phyloP scores from a whole-genome alignment of 2,113 vertebrate genomes.

The Sapajus apella region DNA sequence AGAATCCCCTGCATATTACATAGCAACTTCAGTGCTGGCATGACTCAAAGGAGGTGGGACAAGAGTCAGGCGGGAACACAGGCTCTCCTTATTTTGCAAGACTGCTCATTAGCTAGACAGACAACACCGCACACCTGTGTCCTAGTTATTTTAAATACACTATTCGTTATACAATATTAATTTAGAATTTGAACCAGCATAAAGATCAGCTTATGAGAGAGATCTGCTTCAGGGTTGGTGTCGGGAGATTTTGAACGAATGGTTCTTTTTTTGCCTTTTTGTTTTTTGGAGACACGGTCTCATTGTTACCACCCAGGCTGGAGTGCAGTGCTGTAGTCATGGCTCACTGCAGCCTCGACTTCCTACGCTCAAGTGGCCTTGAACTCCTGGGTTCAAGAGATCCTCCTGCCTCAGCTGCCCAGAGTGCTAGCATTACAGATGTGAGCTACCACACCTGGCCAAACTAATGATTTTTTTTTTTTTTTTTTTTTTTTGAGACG shows the following conservation, averaged over 20 bases:
- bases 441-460: too few species aligned
- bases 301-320: too few species aligned
- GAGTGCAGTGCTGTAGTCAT: too few species aligned
- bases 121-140: fast-evolving
- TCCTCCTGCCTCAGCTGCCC: too few species aligned
- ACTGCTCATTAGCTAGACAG: neutral
- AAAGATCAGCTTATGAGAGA: neutral
- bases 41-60: neutral
- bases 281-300: too few species aligned
- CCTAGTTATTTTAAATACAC: neutral
- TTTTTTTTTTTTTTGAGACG: too few species aligned
- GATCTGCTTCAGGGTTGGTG: neutral
- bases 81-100: too few species aligned
- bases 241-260: neutral
- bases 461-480: neutral
- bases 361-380: too few species aligned
- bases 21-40: neutral
- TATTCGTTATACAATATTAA: neutral
- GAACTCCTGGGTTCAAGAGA: too few species aligned
- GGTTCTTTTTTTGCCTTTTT: neutral
- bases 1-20: neutral
- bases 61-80: fast-evolving
- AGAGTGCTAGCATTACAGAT: too few species aligned
- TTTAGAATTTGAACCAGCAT: neutral
- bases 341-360: too few species aligned